phyloP scores from a whole-genome alignment of 2,888 invertebrate genomes.

The Microctonus aethiopoides region DNA sequence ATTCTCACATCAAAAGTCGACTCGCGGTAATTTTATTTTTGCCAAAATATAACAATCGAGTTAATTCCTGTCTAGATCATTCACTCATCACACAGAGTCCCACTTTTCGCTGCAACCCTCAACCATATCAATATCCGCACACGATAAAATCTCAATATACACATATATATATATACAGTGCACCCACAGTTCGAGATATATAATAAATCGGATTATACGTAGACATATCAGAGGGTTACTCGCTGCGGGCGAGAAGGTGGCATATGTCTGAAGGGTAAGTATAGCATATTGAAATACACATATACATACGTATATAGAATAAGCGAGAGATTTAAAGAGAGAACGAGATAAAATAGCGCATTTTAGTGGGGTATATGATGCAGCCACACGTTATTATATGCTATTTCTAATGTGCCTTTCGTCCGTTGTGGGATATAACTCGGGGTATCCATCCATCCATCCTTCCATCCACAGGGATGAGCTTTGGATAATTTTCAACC shows the following conservation, averaged over 20 bases:
- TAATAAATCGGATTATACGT: slow-evolving; percentile 66
- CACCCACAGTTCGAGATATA: slow-evolving; percentile 44
- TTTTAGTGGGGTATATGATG: slow-evolving; percentile 37
- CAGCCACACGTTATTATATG: slow-evolving; percentile 31
- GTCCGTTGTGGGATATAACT: slow-evolving; percentile 26
- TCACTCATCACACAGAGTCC: slow-evolving; percentile 39
- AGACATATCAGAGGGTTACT: slow-evolving; percentile 48
- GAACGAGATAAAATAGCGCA: slow-evolving; percentile 39
- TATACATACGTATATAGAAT: too few species aligned
- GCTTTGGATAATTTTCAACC: slow-evolving; percentile 39
- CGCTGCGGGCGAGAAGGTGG: slow-evolving; percentile 50
- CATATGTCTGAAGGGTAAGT: slow-evolving; percentile 56
- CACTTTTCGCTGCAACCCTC: slow-evolving; percentile 45
- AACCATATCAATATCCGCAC: slow-evolving; percentile 56
- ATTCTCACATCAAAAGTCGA: slow-evolving; percentile 37
- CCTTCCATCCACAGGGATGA: slow-evolving; percentile 35
- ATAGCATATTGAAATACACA: slow-evolving; percentile 52
- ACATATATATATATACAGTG: slow-evolving; percentile 36
- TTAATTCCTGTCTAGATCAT: slow-evolving; percentile 54
- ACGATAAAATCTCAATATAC: slow-evolving; percentile 63
- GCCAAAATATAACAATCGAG: slow-evolving; percentile 61
- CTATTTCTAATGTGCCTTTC: slow-evolving; percentile 29
- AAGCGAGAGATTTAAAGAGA: slow-evolving; percentile 35
- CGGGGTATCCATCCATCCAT: slow-evolving; percentile 27
- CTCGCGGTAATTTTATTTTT: background rate